Evolutionary conservation across 2,888 invertebrate genomes (phyloP).

Genomic region (Brachyptera putata): DNA sequence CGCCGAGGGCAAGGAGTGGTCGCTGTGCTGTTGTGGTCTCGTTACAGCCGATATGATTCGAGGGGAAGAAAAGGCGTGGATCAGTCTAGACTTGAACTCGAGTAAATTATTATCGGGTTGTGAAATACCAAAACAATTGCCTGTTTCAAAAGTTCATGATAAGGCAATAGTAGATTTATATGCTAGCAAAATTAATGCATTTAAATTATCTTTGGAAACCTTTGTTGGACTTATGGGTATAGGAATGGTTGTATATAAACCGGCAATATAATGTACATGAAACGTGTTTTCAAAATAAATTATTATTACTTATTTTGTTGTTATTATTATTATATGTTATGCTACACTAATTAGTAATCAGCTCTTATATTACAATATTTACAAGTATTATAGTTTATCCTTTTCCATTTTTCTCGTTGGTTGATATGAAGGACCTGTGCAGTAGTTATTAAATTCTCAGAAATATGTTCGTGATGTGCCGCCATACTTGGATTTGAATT

Average conservation of each 20-base stretch:
- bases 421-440: too few species aligned
- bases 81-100: background rate
- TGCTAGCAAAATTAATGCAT: slow-evolving; percentile 24
- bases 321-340: too few species aligned
- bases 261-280: background rate
- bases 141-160: background rate
- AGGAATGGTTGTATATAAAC: slow-evolving; percentile 21
- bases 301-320: too few species aligned
- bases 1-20: background rate
- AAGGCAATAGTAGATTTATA: slow-evolving; percentile 20
- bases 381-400: too few species aligned
- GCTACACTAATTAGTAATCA: too few species aligned
- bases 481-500: too few species aligned
- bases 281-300: too few species aligned
- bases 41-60: slow-evolving; percentile 16
- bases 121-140: background rate
- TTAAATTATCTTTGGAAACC: slow-evolving; percentile 24
- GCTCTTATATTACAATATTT: too few species aligned
- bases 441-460: too few species aligned
- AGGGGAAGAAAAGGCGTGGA: background rate
- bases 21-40: slow-evolving; percentile 24
- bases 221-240: slow-evolving; percentile 21
- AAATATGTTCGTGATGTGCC: too few species aligned
- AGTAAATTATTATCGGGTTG: background rate
- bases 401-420: too few species aligned